Conservation (phyloP, 1,140 invertebrate species). For the Dinoponera quadriceps region DNA sequence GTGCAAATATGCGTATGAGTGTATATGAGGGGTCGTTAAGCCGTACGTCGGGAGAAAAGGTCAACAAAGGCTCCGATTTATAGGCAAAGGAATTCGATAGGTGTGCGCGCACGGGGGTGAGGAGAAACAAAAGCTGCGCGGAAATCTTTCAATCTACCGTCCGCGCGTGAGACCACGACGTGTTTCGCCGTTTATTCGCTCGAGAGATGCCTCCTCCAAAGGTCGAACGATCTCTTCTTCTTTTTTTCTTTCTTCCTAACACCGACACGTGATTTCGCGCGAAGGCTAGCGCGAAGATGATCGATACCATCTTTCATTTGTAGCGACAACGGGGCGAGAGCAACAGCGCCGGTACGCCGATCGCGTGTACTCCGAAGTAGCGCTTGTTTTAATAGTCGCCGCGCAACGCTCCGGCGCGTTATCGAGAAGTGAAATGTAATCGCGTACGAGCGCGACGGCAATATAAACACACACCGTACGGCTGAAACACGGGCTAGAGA, state of each 20-base stretch:
- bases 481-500: constrained; percentile 10
- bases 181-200: background rate
- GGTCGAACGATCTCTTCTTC: background rate
- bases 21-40: constrained; percentile 17
- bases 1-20: constrained; percentile 44
- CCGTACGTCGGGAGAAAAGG: background rate
- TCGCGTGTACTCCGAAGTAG: background rate
- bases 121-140: background rate
- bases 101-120: background rate
- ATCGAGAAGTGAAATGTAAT: constrained; percentile 54
- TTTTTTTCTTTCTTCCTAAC: background rate
- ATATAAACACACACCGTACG: constrained; percentile 38
- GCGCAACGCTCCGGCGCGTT: background rate
- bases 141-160: background rate
- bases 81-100: constrained; percentile 9
- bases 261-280: background rate
- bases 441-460: constrained; percentile 7
- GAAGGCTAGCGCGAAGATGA: background rate
- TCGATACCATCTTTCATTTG: background rate
- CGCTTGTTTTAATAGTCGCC: constrained; percentile 35
- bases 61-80: constrained; percentile 31
- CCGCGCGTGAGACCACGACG: background rate
- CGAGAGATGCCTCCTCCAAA: background rate
- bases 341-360: background rate
- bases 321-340: constrained; percentile 1